These are phyloP conservation scores for Peucedramus taeniatus DNA, from an alignment of 2,113 vertebrate species.

Conservation along the genomic window DNA sequence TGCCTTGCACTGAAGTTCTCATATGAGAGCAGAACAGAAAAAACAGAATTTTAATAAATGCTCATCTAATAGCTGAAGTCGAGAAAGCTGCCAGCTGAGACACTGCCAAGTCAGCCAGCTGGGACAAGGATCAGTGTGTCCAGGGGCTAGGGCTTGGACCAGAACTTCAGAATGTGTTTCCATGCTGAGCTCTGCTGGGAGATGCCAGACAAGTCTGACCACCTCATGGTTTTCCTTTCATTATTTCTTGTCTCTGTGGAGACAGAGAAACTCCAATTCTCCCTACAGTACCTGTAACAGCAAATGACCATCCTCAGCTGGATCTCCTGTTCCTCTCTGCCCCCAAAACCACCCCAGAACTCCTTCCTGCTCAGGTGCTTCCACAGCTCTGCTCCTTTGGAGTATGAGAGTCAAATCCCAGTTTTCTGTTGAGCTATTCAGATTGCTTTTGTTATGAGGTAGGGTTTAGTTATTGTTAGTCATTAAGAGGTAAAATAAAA, in stretches of 20 bases:
- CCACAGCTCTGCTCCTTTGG: neutral
- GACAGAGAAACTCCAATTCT: neutral
- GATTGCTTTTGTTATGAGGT: neutral
- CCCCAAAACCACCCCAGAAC: neutral
- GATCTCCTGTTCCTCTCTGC: neutral
- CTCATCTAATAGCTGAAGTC: neutral
- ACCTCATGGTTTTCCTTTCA: neutral
- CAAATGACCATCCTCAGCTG: neutral
- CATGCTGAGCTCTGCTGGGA: neutral
- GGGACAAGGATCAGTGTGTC: neutral
- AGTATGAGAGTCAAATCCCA: neutral
- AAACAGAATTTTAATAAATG: neutral
- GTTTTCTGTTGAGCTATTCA: neutral
- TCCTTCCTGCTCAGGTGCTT: neutral
- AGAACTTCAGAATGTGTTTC: neutral
- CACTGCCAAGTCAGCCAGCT: neutral
- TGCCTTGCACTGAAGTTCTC: neutral
- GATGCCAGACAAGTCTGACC: neutral
- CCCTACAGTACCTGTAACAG: fast-evolving
- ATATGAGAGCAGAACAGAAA: neutral
- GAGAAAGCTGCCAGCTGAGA: neutral
- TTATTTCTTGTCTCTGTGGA: neutral
- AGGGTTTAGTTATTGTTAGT: neutral
- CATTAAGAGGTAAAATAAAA: neutral
- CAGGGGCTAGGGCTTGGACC: neutral